Evolutionary conservation across 2,888 invertebrate species (phyloP).

Genomic region (Heliconius aoede): DNA sequence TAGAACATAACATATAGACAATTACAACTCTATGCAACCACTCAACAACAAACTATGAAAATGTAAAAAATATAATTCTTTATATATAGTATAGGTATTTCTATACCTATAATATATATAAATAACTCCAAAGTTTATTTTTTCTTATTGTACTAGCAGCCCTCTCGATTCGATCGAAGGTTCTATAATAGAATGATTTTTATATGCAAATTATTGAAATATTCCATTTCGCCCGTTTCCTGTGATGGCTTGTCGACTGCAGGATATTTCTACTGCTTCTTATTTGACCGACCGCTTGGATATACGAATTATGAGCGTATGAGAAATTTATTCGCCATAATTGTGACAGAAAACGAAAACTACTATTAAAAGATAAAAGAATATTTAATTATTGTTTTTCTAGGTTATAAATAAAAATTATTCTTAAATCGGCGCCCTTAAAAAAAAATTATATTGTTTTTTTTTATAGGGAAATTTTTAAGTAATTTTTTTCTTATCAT

Average conservation of each 20-base stretch:
- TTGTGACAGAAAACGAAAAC: background rate
- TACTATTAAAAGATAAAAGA: background rate
- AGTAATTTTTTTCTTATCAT: too few species aligned
- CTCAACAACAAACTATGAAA: background rate
- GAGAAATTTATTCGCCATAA: background rate
- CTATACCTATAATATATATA: background rate
- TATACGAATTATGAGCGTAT: background rate
- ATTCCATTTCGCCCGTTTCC: constrained; percentile 4
- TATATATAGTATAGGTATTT: too few species aligned
- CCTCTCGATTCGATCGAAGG: constrained; percentile 3
- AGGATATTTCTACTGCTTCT: constrained; percentile 24
- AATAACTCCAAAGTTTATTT: background rate
- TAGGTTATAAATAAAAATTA: too few species aligned
- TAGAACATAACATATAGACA: too few species aligned
- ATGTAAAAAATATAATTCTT: background rate
- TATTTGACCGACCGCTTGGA: constrained; percentile 14
- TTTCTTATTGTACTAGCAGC: background rate
- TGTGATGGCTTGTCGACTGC: constrained; percentile 28
- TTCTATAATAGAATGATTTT: constrained; percentile 11
- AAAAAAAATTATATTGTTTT: too few species aligned
- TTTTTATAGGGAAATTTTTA: too few species aligned
- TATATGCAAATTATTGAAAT: constrained; percentile 25
- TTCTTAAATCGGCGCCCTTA: too few species aligned
- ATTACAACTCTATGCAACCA: too few species aligned
- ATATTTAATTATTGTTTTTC: too few species aligned